Percentiles rank a stretch among this genome's conserved stretches.
phyloP scores from a whole-genome alignment of 2,888 invertebrate species.

The Morinoia aosen region DNA sequence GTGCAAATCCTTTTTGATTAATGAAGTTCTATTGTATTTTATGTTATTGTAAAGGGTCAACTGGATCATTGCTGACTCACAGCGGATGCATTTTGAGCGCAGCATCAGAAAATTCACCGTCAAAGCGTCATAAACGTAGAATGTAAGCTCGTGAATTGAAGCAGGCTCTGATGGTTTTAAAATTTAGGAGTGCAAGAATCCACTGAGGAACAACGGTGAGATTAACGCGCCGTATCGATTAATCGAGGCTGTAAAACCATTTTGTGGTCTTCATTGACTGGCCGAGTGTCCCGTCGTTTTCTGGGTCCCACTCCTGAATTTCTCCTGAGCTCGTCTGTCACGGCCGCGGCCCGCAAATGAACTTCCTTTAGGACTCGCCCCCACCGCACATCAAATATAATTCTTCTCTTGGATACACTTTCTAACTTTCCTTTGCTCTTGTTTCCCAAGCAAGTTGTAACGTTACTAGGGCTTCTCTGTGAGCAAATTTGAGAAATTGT shows the following conservation, averaged over 20 bases:
- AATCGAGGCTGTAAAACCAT: background rate
- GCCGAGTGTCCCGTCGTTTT: background rate
- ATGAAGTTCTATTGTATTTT: background rate
- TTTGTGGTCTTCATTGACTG: background rate
- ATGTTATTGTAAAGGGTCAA: background rate
- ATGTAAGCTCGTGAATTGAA: background rate
- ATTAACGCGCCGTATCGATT: background rate
- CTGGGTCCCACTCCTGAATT: background rate
- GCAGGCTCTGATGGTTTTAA: background rate
- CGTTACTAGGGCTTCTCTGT: background rate
- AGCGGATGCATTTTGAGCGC: too few species aligned
- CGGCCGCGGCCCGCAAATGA: background rate
- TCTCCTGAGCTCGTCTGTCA: background rate
- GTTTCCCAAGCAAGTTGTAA: background rate
- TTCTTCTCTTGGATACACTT: background rate
- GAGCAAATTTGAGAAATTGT: background rate
- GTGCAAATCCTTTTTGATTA: background rate
- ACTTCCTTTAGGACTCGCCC: background rate
- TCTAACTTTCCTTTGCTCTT: constrained; percentile 1
- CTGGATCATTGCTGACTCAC: background rate
- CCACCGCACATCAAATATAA: background rate
- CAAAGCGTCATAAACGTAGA: background rate
- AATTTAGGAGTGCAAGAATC: background rate
- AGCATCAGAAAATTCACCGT: background rate
- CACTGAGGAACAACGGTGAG: background rate